A percentile compares a stretch with the other conserved stretches of the same genome.
Evolutionary conservation across 2,113 vertebrate genomes (phyloP).

Genomic region (Cinclus mexicanus): DNA sequence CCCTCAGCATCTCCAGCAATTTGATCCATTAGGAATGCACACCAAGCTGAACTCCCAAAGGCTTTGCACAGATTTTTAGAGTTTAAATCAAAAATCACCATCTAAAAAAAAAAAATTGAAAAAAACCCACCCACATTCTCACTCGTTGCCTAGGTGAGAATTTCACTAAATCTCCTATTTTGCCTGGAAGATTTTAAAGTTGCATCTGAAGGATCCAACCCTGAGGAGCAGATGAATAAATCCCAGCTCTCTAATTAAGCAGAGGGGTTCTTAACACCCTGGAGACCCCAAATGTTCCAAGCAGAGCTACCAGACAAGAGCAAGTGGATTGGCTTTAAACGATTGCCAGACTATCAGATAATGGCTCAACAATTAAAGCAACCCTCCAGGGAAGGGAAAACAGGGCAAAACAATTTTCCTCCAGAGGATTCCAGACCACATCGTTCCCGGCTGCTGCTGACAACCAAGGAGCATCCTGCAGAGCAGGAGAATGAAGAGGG

Average conservation of each 20-base stretch:
- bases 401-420: background rate
- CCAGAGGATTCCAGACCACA: background rate
- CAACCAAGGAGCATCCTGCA: background rate
- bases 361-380: background rate
- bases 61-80: background rate
- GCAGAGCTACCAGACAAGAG: background rate
- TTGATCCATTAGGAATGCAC: background rate
- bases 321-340: background rate
- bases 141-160: constrained; percentile 5
- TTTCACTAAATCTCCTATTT: background rate
- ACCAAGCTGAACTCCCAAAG: background rate
- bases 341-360: background rate
- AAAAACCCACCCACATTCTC: background rate
- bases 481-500: background rate
- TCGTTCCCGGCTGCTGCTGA: rapidly evolving
- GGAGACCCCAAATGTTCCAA: background rate
- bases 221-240: background rate
- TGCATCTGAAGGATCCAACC: background rate
- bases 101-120: background rate
- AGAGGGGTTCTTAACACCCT: background rate
- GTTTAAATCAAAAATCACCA: background rate
- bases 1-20: background rate
- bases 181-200: background rate
- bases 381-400: background rate
- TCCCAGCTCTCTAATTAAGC: background rate